These are phyloP conservation scores for Leptinotarsa tumamoca DNA, from an alignment of 2,888 invertebrate genomes.

Conservation along the genomic window DNA sequence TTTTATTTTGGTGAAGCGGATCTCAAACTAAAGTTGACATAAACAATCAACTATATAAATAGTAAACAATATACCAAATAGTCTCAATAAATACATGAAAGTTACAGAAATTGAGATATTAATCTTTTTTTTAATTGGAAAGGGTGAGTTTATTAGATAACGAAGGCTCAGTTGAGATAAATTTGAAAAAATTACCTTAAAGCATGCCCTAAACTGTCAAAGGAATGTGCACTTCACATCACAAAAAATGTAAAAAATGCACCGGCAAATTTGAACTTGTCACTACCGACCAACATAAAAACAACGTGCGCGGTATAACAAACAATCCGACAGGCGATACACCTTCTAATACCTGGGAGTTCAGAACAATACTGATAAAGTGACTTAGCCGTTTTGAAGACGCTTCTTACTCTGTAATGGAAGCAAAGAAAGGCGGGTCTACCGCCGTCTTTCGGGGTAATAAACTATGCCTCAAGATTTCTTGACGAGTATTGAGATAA, in stretches of 20 bases:
- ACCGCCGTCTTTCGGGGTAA: not conserved
- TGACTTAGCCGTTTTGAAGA: not conserved
- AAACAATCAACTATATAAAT: no score
- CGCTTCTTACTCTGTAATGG: not conserved
- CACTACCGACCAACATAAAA: not conserved
- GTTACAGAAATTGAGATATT: no score
- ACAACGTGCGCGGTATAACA: conserved; percentile 3
- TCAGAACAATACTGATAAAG: conserved; percentile 9
- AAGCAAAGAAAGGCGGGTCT: conserved; percentile 13
- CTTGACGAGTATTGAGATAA: not conserved
- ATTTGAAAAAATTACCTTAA: not conserved
- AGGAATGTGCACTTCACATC: not conserved
- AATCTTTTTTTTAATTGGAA: no score
- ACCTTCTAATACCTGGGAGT: not conserved
- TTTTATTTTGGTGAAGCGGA: no score
- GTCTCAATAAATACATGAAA: no score
- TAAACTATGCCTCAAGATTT: not conserved
- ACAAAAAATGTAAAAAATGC: not conserved
- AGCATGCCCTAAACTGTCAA: not conserved
- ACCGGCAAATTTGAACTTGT: not conserved
- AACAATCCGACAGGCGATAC: not conserved
- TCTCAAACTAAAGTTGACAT: no score
- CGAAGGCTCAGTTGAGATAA: no score
- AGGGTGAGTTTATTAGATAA: no score
- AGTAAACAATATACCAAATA: no score